phyloP scores from a whole-genome alignment of 2,888 invertebrate species.

The Ophioninae sp. region DNA sequence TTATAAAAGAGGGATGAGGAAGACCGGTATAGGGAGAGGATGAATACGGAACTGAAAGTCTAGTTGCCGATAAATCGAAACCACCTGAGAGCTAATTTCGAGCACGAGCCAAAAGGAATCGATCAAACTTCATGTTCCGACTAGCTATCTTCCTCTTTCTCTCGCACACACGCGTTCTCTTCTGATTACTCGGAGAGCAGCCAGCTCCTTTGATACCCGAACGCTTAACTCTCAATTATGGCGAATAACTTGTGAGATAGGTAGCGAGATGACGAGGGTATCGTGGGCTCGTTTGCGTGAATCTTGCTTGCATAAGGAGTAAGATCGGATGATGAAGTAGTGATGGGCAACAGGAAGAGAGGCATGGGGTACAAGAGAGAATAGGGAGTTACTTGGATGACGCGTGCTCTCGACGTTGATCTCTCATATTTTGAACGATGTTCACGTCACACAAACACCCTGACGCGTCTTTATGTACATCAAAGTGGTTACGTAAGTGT shows the following conservation, averaged over 20 bases:
- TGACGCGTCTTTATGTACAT: not conserved
- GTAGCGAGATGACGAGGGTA: conserved; percentile 23
- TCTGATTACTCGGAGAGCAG: not conserved
- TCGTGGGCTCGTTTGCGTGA: conserved; percentile 21
- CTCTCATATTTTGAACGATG: conserved; percentile 1
- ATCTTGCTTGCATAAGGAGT: conserved; percentile 13
- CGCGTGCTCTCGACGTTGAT: conserved; percentile 44
- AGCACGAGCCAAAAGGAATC: conserved; percentile 61
- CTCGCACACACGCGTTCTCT: not conserved
- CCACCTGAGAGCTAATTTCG: conserved; percentile 62
- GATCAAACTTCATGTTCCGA: conserved; percentile 47
- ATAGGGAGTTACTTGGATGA: not conserved
- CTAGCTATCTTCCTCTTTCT: not conserved
- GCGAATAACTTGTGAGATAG: conserved; percentile 54
- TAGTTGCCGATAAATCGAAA: conserved; percentile 60
- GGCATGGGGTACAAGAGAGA: not conserved
- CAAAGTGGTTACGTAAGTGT: not conserved
- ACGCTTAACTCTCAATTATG: conserved; percentile 61
- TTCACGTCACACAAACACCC: not conserved
- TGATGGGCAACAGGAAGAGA: conserved; percentile 2
- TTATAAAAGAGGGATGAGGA: conserved; percentile 24
- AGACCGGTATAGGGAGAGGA: conserved; percentile 9
- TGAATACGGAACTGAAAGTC: conserved; percentile 43
- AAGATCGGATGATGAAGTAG: conserved; percentile 19
- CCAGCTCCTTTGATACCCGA: conserved; percentile 55